Conservation (phyloP, 2,888 invertebrate species). For the Polymixis flavicincta region DNA sequence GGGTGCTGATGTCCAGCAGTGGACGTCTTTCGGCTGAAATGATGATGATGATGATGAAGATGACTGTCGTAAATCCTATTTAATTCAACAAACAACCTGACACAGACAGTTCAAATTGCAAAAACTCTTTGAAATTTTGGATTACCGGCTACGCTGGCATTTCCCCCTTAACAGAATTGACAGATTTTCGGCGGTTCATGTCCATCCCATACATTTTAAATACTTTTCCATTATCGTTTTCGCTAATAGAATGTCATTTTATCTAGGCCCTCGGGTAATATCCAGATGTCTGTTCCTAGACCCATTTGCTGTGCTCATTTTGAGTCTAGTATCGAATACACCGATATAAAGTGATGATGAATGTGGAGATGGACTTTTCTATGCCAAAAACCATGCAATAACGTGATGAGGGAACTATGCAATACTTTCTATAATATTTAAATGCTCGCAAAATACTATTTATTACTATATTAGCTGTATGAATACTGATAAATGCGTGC, state of each 20-base stretch:
- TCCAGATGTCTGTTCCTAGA: not conserved
- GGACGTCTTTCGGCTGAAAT: too few relatives aligned
- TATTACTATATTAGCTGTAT: too few relatives aligned
- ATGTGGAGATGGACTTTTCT: not conserved
- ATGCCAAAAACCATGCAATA: not conserved
- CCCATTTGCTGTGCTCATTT: not conserved
- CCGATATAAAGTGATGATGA: not conserved
- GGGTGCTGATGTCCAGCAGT: too few relatives aligned
- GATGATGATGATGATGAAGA: too few relatives aligned
- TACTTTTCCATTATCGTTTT: not conserved
- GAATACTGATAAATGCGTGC: too few relatives aligned
- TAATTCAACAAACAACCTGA: too few relatives aligned
- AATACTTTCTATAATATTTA: not conserved
- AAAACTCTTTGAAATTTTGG: too few relatives aligned
- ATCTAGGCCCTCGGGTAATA: not conserved
- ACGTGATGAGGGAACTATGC: too few relatives aligned
- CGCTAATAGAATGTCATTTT: not conserved
- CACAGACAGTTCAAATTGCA: too few relatives aligned
- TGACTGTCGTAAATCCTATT: too few relatives aligned
- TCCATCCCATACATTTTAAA: not conserved
- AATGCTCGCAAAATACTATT: not conserved
- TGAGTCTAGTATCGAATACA: not conserved
- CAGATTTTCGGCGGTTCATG: not conserved
- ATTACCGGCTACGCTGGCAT: too few relatives aligned
- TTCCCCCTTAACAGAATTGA: too few relatives aligned